These are phyloP conservation scores for Ophonus ardosiacus DNA, from an alignment of 2,888 invertebrate genomes.

Conservation along the genomic window DNA sequence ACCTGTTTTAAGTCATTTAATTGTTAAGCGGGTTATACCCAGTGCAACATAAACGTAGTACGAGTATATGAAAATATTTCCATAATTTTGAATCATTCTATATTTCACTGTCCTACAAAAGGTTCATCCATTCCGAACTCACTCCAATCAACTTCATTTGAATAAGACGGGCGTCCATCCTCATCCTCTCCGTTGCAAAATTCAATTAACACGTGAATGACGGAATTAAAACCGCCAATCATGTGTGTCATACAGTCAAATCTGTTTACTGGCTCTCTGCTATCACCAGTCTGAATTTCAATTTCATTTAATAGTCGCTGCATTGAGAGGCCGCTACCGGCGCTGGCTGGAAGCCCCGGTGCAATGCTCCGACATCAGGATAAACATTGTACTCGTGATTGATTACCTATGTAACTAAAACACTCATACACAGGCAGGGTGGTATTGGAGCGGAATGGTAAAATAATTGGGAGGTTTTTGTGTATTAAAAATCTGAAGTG, in stretches of 20 bases:
- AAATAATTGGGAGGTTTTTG: too few relatives aligned
- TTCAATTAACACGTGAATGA: slow-evolving; percentile 30
- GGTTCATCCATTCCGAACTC: too few relatives aligned
- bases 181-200: neutral
- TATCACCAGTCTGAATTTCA: neutral
- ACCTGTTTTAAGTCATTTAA: too few relatives aligned
- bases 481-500: too few relatives aligned
- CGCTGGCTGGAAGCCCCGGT: too few relatives aligned
- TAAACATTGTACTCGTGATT: neutral
- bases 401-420: neutral
- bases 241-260: slow-evolving; percentile 11
- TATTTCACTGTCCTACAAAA: too few relatives aligned
- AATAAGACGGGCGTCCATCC: neutral
- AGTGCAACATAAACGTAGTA: too few relatives aligned
- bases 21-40: too few relatives aligned
- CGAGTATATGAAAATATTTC: too few relatives aligned
- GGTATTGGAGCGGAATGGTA: too few relatives aligned
- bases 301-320: neutral
- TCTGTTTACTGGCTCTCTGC: neutral
- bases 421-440: neutral
- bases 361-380: neutral
- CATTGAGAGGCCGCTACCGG: neutral
- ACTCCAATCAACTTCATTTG: neutral
- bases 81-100: too few relatives aligned
- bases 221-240: slow-evolving; percentile 32